These are phyloP conservation scores for Pomatorhinus ruficollis DNA, from an alignment of 2,113 vertebrate species.

Conservation along the genomic window DNA sequence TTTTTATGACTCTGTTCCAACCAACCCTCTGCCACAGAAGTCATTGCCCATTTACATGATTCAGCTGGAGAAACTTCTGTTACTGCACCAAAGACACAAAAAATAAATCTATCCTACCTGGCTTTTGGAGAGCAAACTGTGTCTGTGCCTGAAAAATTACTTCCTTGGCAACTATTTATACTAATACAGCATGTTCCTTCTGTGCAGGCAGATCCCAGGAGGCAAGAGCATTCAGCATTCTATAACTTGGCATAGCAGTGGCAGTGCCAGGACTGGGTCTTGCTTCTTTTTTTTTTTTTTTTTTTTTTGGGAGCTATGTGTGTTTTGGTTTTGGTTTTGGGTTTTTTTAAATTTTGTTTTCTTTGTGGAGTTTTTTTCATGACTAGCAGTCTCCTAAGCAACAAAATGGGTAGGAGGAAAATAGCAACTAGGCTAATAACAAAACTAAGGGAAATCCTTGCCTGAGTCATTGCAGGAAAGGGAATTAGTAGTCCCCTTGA, in stretches of 20 bases:
- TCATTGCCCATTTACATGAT: neutral
- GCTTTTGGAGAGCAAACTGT: neutral
- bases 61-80: neutral
- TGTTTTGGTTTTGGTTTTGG: neutral
- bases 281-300: neutral
- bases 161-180: neutral
- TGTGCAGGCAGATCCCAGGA: neutral
- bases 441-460: conserved; percentile 38
- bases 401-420: neutral
- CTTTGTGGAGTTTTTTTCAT: neutral
- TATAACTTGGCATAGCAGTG: neutral
- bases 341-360: neutral
- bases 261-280: neutral
- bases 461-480: conserved; percentile 30
- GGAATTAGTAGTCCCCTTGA: conserved; percentile 2
- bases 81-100: neutral
- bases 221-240: neutral
- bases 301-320: neutral
- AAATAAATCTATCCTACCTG: neutral
- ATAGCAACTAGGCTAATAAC: conserved; percentile 38
- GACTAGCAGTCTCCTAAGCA: conserved; percentile 29
- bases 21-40: neutral
- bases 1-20: neutral
- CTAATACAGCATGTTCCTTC: neutral
- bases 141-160: neutral